Conservation (phyloP, 1,140 invertebrate genomes). For the Drosophila insularis region DNA sequence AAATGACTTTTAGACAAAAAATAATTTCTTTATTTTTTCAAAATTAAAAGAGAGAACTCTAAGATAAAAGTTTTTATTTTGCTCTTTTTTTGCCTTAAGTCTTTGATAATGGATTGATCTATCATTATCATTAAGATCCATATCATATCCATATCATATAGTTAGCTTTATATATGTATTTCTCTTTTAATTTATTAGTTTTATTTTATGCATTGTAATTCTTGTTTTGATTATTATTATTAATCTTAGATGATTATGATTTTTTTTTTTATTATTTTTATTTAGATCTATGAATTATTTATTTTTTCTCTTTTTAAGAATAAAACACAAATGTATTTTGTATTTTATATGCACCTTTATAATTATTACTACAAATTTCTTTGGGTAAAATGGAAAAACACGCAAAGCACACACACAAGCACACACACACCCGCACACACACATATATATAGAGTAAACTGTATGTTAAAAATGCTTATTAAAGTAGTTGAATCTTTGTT, state of each 20-base stretch:
- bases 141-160: too few species aligned
- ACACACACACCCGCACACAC: slow-evolving; percentile 19
- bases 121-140: neutral
- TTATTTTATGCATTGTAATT: slow-evolving; percentile 1
- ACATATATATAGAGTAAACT: slow-evolving; percentile 42
- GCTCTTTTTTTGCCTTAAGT: neutral
- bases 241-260: neutral
- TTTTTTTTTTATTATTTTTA: neutral
- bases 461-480: neutral
- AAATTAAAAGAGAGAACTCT: too few species aligned
- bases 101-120: neutral
- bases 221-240: neutral
- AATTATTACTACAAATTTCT: neutral
- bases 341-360: slow-evolving; percentile 8
- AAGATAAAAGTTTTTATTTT: too few species aligned
- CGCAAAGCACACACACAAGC: neutral
- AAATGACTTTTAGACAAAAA: neutral
- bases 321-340: slow-evolving; percentile 1
- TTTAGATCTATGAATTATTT: neutral
- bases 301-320: neutral
- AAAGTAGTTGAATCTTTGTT: too few species aligned
- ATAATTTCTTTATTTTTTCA: too few species aligned
- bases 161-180: neutral
- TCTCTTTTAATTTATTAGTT: too few species aligned
- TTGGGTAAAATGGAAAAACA: slow-evolving; percentile 13